These are phyloP conservation scores for Pseudocheirus occidentalis DNA, from an alignment of 2,797 vertebrate species.

Conservation along the genomic window DNA sequence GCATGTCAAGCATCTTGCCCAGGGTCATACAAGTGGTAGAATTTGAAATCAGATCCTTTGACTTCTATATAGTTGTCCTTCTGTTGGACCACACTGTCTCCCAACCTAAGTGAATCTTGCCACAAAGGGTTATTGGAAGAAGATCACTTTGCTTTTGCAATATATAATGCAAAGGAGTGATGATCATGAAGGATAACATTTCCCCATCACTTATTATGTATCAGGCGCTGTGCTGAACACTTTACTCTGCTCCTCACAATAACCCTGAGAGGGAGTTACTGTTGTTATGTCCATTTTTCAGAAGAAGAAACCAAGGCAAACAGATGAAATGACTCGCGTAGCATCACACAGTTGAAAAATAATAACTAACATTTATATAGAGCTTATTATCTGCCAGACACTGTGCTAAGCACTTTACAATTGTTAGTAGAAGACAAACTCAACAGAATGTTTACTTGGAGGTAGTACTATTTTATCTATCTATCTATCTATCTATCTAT, in stretches of 20 bases:
- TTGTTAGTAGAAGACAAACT: not conserved
- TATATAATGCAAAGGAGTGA: not conserved
- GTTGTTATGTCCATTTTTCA: too few species aligned
- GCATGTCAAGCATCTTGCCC: not conserved
- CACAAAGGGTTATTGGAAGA: not conserved
- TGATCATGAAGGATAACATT: not conserved
- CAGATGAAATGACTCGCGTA: not conserved
- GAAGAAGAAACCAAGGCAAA: not conserved
- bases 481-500: too few species aligned
- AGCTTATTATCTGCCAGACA: not conserved
- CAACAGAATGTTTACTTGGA: not conserved
- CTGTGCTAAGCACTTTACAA: not conserved
- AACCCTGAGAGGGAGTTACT: too few species aligned
- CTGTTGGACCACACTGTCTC: not conserved
- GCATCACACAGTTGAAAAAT: not conserved
- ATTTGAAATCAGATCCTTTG: not conserved
- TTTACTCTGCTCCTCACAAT: too few species aligned
- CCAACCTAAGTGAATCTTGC: not conserved
- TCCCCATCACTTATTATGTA: not conserved
- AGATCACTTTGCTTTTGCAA: not conserved
- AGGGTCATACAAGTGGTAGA: not conserved
- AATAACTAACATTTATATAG: not conserved
- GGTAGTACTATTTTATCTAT: not conserved
- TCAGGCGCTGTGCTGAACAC: not conserved
- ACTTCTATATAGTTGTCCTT: not conserved